These are phyloP conservation scores for Carterocephalus palaemon DNA, from an alignment of 2,888 invertebrate genomes.

Conservation along the genomic window DNA sequence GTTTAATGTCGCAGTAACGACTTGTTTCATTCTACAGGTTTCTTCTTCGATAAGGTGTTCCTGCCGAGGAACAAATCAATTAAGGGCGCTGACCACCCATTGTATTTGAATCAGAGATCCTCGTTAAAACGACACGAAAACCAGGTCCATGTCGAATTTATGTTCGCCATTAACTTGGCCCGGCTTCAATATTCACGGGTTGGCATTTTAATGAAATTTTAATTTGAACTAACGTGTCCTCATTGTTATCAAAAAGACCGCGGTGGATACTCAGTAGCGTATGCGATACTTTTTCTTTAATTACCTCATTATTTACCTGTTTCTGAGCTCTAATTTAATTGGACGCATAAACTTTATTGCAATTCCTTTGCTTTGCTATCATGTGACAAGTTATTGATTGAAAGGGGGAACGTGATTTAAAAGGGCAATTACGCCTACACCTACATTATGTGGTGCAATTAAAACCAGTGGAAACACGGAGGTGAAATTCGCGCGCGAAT, in stretches of 20 bases:
- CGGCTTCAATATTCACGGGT: conserved; percentile 40
- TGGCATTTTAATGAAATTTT: conserved; percentile 68
- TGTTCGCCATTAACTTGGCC: conserved; percentile 57
- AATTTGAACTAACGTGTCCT: conserved; percentile 53
- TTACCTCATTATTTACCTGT: conserved; percentile 55
- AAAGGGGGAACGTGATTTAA: conserved; percentile 39
- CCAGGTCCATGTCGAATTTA: conserved; percentile 59
- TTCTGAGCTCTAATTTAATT: conserved; percentile 65
- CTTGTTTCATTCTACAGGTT: no score
- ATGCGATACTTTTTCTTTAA: conserved; percentile 47
- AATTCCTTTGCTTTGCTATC: conserved; percentile 41
- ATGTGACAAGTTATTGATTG: conserved; percentile 41
- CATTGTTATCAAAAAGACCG: conserved; percentile 49
- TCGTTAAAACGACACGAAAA: conserved; percentile 55
- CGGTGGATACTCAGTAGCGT: conserved; percentile 39
- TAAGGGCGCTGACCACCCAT: conserved; percentile 54
- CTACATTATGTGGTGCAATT: conserved; percentile 44
- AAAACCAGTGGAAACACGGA: conserved; percentile 41
- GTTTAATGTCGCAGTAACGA: no score
- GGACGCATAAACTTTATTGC: conserved; percentile 53
- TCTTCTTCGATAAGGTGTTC: conserved; percentile 20
- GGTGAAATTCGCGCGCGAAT: conserved; percentile 60
- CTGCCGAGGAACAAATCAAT: conserved; percentile 54
- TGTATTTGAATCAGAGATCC: conserved; percentile 63
- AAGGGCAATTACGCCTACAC: conserved; percentile 43